These are phyloP conservation scores for Magallana nippona DNA, from an alignment of 2,888 invertebrate genomes.

Conservation along the genomic window DNA sequence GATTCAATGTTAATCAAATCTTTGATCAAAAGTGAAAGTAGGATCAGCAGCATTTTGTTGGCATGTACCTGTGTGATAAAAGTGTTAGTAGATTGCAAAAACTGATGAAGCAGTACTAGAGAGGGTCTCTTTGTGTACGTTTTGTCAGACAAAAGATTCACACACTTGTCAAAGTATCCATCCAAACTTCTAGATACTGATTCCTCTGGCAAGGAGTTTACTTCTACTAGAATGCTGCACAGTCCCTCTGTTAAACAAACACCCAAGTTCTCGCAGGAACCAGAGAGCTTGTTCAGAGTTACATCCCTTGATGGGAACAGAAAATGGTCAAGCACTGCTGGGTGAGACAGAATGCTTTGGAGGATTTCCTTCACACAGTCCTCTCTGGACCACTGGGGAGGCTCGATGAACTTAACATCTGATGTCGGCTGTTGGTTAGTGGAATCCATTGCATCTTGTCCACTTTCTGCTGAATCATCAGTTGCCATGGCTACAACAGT, in stretches of 20 bases:
- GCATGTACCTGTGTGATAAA: conserved; percentile 11
- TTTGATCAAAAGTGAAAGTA: neutral
- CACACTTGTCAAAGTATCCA: neutral
- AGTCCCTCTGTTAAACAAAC: neutral
- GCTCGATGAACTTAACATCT: conserved; percentile 14
- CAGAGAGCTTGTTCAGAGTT: neutral
- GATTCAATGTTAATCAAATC: neutral
- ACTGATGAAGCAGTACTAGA: neutral
- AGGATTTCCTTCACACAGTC: conserved; percentile 42
- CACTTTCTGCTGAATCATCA: neutral
- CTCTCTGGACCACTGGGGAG: conserved; percentile 32
- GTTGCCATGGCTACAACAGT: neutral
- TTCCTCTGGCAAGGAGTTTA: neutral
- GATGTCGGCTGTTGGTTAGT: too few species aligned
- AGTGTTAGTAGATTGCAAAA: neutral
- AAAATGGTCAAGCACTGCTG: conserved; percentile 1
- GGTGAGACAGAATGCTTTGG: conserved; percentile 40
- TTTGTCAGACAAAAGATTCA: neutral
- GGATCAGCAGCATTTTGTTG: neutral
- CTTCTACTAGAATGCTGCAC: neutral
- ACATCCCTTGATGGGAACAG: neutral
- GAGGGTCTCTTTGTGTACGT: neutral
- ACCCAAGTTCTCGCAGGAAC: neutral
- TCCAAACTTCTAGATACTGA: neutral
- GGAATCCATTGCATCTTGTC: neutral